phyloP scores from a whole-genome alignment of 2,797 vertebrate genomes.

The Enteromius afrohamiltoni region DNA sequence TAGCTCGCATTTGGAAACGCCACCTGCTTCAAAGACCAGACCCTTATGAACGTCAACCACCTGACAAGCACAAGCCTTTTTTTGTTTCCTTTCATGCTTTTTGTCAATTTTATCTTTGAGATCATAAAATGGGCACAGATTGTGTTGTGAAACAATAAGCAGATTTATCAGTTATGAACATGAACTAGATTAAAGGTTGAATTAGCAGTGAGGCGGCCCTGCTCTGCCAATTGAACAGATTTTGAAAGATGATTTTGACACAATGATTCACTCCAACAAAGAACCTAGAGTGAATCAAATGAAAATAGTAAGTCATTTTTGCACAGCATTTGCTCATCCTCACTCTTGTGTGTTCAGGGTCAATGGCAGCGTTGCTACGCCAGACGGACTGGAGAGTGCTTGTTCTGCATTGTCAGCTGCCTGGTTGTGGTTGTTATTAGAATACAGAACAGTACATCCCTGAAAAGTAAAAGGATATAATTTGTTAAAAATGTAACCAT shows the following conservation, averaged over 20 bases:
- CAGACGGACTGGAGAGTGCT: constrained; percentile 19
- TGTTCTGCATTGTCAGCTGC: constrained; percentile 23
- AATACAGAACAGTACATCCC: background rate
- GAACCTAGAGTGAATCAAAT: constrained; percentile 22
- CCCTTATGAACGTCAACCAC: background rate
- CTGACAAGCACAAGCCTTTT: constrained; percentile 12
- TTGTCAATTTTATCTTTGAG: constrained; percentile 19
- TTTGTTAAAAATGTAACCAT: background rate
- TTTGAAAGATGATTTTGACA: constrained; percentile 34
- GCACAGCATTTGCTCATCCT: constrained; percentile 2
- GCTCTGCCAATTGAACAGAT: constrained; percentile 51
- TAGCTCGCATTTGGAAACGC: constrained; percentile 63
- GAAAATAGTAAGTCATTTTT: background rate
- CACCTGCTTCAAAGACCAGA: constrained; percentile 30
- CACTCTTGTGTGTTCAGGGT: constrained; percentile 36
- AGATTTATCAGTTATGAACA: constrained; percentile 38
- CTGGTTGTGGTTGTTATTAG: constrained; percentile 3
- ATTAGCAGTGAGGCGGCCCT: constrained; percentile 36
- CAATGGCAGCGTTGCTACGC: constrained; percentile 21
- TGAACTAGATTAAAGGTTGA: constrained; percentile 47
- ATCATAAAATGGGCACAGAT: constrained; percentile 24
- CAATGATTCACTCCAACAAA: constrained; percentile 44
- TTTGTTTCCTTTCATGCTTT: background rate
- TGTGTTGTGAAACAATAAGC: constrained; percentile 17
- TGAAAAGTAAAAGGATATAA: background rate